Conservation (phyloP, 2,888 invertebrate species). For the Rotaria macrura region DNA sequence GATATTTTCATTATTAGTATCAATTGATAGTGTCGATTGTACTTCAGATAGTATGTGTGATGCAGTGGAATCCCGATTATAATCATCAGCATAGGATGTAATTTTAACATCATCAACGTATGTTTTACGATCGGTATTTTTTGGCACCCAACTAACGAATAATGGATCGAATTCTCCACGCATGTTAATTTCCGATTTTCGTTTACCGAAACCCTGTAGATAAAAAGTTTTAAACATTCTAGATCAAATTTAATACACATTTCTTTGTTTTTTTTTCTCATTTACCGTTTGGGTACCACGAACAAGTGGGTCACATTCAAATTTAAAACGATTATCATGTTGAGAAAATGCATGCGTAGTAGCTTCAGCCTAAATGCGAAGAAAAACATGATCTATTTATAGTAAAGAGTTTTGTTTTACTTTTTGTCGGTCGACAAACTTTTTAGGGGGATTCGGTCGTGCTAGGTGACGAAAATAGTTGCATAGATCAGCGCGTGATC, state of each 20-base stretch:
- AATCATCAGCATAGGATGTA: not conserved
- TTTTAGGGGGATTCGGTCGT: conserved; percentile 46
- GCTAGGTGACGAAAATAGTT: conserved; percentile 46
- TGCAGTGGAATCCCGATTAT: not conserved
- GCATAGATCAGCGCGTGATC: conserved; percentile 44
- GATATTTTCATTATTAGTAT: not conserved
- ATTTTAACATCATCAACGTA: not conserved
- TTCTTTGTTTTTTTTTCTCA: not conserved
- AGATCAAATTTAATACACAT: not conserved
- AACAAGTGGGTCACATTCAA: conserved; percentile 42
- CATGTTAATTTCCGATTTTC: not conserved
- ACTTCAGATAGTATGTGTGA: not conserved
- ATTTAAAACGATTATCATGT: conserved; percentile 47
- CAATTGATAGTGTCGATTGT: not conserved
- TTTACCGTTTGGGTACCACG: conserved; percentile 21
- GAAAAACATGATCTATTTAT: not conserved
- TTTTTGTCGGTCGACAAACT: conserved; percentile 41
- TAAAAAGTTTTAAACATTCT: not conserved
- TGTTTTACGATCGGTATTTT: not conserved
- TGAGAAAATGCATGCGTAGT: conserved; percentile 43
- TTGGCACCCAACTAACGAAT: not conserved
- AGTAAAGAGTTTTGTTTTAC: conserved; percentile 36
- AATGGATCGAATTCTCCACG: not conserved
- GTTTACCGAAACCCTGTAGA: not conserved
- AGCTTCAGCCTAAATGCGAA: conserved; percentile 32